phyloP scores from a whole-genome alignment of 2,797 vertebrate species.

The Sus cebifrons region DNA sequence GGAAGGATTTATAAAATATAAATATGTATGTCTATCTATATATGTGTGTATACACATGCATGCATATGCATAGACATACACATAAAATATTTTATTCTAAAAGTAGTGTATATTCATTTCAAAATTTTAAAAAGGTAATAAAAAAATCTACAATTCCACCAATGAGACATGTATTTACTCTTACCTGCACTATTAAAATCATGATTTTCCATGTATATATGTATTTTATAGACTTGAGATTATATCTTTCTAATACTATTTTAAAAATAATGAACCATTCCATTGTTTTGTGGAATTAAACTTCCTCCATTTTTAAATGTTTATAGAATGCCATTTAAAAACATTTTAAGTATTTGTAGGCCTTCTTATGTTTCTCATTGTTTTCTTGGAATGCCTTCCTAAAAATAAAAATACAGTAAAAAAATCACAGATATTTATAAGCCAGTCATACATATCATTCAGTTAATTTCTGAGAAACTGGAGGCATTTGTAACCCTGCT shows the following conservation, averaged over 20 bases:
- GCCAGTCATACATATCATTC: background rate
- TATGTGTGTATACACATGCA: background rate
- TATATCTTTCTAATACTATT: slow-evolving; percentile 15
- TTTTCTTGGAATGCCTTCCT: background rate
- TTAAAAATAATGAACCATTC: background rate
- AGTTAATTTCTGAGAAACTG: background rate
- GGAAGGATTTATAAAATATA: slow-evolving; percentile 33
- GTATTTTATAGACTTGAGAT: background rate
- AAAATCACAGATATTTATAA: background rate
- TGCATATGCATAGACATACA: background rate
- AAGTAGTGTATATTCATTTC: background rate
- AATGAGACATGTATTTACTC: slow-evolving; percentile 6
- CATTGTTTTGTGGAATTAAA: background rate
- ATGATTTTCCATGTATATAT: background rate
- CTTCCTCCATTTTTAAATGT: background rate
- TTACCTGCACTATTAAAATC: background rate
- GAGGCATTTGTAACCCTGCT: background rate
- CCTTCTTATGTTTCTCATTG: background rate
- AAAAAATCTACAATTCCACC: background rate
- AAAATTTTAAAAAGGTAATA: background rate
- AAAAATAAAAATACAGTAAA: background rate
- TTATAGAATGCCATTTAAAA: background rate
- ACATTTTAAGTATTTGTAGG: background rate
- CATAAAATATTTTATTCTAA: background rate
- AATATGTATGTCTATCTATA: background rate